Conservation (phyloP, 2,797 vertebrate genomes). For the Dromococcyx pavoninus region DNA sequence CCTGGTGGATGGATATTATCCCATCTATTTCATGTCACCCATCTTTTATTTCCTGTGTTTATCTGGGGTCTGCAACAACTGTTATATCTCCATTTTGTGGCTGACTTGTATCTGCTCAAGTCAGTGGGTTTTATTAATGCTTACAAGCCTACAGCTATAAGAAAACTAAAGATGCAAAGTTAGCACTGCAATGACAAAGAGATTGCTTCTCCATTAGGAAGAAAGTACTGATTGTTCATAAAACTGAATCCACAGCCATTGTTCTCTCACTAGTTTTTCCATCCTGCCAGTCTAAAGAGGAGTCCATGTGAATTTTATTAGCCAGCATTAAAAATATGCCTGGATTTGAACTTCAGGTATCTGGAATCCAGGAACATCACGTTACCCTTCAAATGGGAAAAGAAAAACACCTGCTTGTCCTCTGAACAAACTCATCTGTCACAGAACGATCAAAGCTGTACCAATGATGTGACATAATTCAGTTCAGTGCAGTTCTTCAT, state of each 20-base stretch:
- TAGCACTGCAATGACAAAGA: slow-evolving; percentile 33
- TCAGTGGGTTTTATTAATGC: slow-evolving; percentile 56
- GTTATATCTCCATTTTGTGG: not conserved
- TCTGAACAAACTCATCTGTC: not conserved
- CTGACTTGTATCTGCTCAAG: slow-evolving; percentile 35
- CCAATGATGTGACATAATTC: not conserved
- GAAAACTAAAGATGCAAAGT: slow-evolving; percentile 40
- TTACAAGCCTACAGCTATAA: slow-evolving; percentile 44
- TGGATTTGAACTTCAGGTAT: not conserved
- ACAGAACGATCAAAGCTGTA: not conserved
- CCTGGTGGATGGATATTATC: not conserved
- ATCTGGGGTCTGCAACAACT: not conserved
- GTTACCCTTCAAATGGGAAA: not conserved
- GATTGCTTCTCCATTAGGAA: slow-evolving; percentile 54
- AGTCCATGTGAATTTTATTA: not conserved
- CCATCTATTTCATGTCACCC: not conserved
- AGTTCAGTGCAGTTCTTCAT: not conserved
- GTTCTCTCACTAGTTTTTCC: slow-evolving; percentile 18
- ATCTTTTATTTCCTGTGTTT: not conserved
- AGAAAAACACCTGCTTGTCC: not conserved
- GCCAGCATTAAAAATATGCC: not conserved
- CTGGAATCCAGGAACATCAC: not conserved
- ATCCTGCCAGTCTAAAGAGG: not conserved
- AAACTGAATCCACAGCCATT: slow-evolving; percentile 14
- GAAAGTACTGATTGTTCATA: slow-evolving; percentile 36